Conservation (phyloP, 2,888 invertebrate genomes). For the Melieria crassipennis region DNA sequence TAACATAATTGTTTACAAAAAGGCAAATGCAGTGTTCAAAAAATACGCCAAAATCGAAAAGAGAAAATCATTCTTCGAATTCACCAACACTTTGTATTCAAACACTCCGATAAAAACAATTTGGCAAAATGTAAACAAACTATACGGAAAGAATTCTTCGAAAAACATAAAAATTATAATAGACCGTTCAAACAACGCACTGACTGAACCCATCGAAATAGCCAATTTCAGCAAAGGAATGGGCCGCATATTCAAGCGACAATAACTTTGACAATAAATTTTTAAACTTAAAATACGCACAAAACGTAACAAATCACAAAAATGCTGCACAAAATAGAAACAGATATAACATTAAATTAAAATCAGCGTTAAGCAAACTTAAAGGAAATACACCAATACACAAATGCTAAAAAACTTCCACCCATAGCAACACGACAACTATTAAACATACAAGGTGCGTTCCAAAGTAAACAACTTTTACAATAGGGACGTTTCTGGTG, state of each 20-base stretch:
- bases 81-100: no score
- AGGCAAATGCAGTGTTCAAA: neutral
- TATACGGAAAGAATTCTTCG: no score
- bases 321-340: conserved; percentile 10
- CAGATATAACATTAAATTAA: neutral
- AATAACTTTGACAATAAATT: neutral
- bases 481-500: no score
- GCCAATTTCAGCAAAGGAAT: neutral
- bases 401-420: conserved; percentile 9
- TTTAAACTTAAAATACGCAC: neutral
- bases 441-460: no score
- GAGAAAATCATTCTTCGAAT: no score
- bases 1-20: conserved; percentile 6
- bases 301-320: neutral
- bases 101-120: no score
- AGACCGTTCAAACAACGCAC: neutral
- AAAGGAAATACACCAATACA: conserved; percentile 19
- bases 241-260: conserved; percentile 11
- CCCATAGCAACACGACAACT: neutral
- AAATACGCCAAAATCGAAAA: no score
- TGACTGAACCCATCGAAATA: conserved; percentile 5
- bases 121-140: no score
- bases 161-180: neutral
- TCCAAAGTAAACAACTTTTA: no score
- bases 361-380: neutral